Evolutionary conservation across 2,888 invertebrate genomes (phyloP).

Genomic region (Rhyacophila evoluta): DNA sequence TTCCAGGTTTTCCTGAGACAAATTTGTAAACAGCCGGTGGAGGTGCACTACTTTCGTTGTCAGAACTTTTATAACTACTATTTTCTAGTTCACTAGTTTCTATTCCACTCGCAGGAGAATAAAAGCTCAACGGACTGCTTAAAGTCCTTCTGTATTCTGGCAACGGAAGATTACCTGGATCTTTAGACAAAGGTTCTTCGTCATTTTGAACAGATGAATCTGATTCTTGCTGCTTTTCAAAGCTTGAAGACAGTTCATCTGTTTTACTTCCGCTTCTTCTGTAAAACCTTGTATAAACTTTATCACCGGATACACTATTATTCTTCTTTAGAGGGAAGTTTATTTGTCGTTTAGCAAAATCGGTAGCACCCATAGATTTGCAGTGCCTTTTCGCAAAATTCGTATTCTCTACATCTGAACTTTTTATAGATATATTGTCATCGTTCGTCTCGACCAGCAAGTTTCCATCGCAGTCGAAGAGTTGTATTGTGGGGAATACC

Average conservation of each 20-base stretch:
- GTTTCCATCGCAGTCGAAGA: conserved; percentile 74
- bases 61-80: conserved; percentile 70
- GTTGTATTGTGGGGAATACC: conserved; percentile 72
- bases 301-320: conserved; percentile 66
- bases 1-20: conserved; percentile 63
- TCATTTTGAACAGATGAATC: not conserved
- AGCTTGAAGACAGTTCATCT: conserved; percentile 33
- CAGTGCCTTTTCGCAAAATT: conserved; percentile 60
- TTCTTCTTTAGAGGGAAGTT: conserved; percentile 63
- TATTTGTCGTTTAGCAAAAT: conserved; percentile 49
- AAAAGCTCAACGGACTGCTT: conserved; percentile 47
- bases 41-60: conserved; percentile 65
- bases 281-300: conserved; percentile 65
- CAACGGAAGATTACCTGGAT: conserved; percentile 25
- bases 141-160: conserved; percentile 40
- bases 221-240: not conserved
- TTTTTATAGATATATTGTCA: conserved; percentile 68
- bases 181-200: not conserved
- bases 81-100: conserved; percentile 58
- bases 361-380: conserved; percentile 51
- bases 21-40: conserved; percentile 58
- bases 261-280: conserved; percentile 52
- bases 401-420: conserved; percentile 61
- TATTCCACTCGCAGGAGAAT: conserved; percentile 46
- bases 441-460: conserved; percentile 73